Evolutionary conservation across 2,888 invertebrate species (phyloP), one percentile per base, ranked within the genome.

Genomic region (Hirtodrosophila alboralis): DNA sequence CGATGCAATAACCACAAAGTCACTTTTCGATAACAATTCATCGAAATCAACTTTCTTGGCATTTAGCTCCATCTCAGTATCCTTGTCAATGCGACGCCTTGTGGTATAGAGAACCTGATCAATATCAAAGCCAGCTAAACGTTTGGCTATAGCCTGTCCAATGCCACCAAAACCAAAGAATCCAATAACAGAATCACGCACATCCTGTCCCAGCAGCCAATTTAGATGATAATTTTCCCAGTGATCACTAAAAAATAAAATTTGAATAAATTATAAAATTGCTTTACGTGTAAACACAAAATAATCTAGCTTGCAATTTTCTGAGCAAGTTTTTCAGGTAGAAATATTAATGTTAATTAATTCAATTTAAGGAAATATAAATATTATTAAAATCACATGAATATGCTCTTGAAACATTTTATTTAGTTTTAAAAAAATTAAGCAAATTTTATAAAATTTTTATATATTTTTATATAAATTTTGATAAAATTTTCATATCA

Each of bases 131-230:
- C 95, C 93, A 48, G 92, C 91, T 4, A 97, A 90, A 53, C 96
- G 92, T 75, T 93, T 92, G 1, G 94, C 94, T 27, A 97, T 93
- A 0, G 94, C 93, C 87, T 94, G 93, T 0, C 96, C 96, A 73
- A 97, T 94, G 44, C 94, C 93, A 0, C 97, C 97, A 12, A 96
- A 91, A n/a, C 97, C 97, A 8, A 95, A 93, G 60, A 96, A 93
- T 1, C 97, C 97, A 0, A 98, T 95, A 0, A 95, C 96, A 5
- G 96, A 94, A 30, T 93, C 94, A 0, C 92, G 91, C 21, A 98
- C 91, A 56, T 96, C 96, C 74, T 93, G 93, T 0, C 98, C 98
- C 58, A 96, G 91, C 89, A 94, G 91, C 95, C 95, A 97, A 56
- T 94, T 92, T 0, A 94, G 93, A 79, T 94, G 93, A 84, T 94